phyloP scores from a whole-genome alignment of 2,888 invertebrate genomes.

The Xestobium rufovillosum region DNA sequence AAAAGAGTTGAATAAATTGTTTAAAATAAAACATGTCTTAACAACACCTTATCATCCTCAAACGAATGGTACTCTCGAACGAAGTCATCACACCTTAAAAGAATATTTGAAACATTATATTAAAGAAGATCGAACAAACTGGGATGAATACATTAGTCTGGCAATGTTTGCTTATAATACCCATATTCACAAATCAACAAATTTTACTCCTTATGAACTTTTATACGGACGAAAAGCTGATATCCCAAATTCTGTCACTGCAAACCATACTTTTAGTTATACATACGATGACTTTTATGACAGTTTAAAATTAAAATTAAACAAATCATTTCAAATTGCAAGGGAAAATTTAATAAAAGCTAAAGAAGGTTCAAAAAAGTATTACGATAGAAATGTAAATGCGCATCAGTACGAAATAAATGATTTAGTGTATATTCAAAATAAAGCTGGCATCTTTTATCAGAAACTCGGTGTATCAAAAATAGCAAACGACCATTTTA shows the following conservation, averaged over 20 bases:
- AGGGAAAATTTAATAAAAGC: constrained; percentile 23
- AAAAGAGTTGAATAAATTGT: constrained; percentile 30
- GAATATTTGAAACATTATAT: too few relatives aligned
- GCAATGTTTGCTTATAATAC: constrained; percentile 33
- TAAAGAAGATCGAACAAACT: constrained; percentile 27
- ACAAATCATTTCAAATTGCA: constrained; percentile 23
- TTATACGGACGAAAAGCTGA: constrained; percentile 33
- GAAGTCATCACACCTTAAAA: too few relatives aligned
- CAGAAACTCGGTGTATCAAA: neutral
- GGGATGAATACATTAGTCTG: constrained; percentile 29
- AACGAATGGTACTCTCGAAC: constrained; percentile 31
- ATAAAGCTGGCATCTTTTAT: constrained; percentile 9
- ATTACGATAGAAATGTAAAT: constrained; percentile 21
- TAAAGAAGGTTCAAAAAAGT: constrained; percentile 29
- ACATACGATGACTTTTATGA: constrained; percentile 25
- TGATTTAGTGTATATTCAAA: constrained; percentile 12
- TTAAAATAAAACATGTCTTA: constrained; percentile 30
- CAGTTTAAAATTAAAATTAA: constrained; percentile 26
- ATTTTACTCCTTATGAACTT: constrained; percentile 34
- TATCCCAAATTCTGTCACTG: constrained; percentile 26
- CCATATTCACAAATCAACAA: constrained; percentile 29
- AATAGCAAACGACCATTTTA: constrained; percentile 2
- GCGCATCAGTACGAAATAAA: constrained; percentile 12
- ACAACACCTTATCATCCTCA: constrained; percentile 32
- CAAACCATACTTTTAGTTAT: constrained; percentile 18